Evolutionary conservation across 2,888 invertebrate genomes (phyloP).

Genomic region (Elmis aenea): DNA sequence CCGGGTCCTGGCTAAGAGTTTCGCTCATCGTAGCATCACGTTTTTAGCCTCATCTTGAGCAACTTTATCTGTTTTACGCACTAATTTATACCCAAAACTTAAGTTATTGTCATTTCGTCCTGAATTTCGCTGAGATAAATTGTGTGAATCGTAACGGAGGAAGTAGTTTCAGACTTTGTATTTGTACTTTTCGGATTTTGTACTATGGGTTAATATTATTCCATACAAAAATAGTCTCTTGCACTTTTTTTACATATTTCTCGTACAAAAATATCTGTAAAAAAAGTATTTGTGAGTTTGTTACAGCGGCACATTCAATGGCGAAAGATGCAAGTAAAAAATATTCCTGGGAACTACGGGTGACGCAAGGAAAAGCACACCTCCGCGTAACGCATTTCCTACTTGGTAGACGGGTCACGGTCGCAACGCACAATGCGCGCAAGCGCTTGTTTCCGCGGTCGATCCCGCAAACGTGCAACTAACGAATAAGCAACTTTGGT

Average conservation of each 20-base stretch:
- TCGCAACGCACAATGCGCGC: conserved; percentile 15
- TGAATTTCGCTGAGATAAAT: conserved; percentile 45
- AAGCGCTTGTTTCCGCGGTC: conserved; percentile 18
- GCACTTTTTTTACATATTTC: conserved; percentile 19
- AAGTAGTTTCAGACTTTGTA: conserved; percentile 32
- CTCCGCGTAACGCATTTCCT: conserved; percentile 43
- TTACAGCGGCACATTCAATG: background rate
- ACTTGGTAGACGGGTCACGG: conserved; percentile 33
- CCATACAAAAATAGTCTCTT: conserved; percentile 42
- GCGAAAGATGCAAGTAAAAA: conserved; percentile 1
- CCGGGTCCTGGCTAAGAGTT: conserved; percentile 50
- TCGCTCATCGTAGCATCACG: conserved; percentile 47
- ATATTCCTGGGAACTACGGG: background rate
- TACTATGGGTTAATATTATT: conserved; percentile 37
- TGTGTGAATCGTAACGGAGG: conserved; percentile 30
- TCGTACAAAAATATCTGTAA: conserved; percentile 23
- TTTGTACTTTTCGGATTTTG: conserved; percentile 45
- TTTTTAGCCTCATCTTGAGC: conserved; percentile 27
- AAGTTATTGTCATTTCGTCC: conserved; percentile 34
- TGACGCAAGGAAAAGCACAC: conserved; percentile 15
- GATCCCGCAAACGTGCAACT: conserved; percentile 18
- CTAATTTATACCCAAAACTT: conserved; percentile 15
- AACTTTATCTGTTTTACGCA: conserved; percentile 12
- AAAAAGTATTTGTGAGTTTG: conserved; percentile 2
- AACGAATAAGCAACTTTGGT: conserved; percentile 19